Conservation (phyloP, 53 echinoderm and acorn worm species). For the Crossaster papposus region DNA sequence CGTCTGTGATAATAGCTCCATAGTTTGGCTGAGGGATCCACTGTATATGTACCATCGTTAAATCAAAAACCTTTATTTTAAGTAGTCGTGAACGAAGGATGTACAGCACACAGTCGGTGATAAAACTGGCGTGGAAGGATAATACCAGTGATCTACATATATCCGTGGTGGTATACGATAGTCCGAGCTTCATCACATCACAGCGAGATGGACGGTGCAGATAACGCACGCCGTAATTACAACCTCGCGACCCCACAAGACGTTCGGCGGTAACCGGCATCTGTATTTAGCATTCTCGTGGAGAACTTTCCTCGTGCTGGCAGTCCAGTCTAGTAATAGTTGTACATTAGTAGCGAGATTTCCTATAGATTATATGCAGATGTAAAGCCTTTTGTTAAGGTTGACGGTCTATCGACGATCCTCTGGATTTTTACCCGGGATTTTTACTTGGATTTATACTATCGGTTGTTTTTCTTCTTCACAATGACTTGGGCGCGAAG, state of each 20-base stretch:
- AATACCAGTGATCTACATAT: neutral
- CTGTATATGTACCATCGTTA: neutral
- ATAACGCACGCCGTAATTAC: neutral
- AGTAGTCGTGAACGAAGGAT: neutral
- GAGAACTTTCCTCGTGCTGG: neutral
- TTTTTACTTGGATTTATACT: slow-evolving; percentile 16
- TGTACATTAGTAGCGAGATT: neutral
- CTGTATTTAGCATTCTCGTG: neutral
- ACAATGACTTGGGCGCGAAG: slow-evolving; percentile 26
- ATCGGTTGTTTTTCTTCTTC: neutral
- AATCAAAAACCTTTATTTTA: neutral
- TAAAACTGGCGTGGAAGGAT: neutral
- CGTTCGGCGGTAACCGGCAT: neutral
- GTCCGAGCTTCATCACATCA: neutral
- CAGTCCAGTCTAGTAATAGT: too few relatives aligned
- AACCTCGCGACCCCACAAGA: slow-evolving; percentile 16
- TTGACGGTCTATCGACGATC: neutral
- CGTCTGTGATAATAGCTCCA: too few relatives aligned
- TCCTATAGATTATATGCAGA: too few relatives aligned
- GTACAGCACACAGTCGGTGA: neutral
- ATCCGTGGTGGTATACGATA: neutral
- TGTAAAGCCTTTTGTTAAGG: neutral
- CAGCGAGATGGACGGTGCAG: neutral
- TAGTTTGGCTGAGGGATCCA: neutral
- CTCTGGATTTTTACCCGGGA: too few relatives aligned